A percentile compares a stretch with the other conserved stretches of the same genome.
phyloP scores from a whole-genome alignment of 2,888 invertebrate species.

The Chrysodeixis includens region DNA sequence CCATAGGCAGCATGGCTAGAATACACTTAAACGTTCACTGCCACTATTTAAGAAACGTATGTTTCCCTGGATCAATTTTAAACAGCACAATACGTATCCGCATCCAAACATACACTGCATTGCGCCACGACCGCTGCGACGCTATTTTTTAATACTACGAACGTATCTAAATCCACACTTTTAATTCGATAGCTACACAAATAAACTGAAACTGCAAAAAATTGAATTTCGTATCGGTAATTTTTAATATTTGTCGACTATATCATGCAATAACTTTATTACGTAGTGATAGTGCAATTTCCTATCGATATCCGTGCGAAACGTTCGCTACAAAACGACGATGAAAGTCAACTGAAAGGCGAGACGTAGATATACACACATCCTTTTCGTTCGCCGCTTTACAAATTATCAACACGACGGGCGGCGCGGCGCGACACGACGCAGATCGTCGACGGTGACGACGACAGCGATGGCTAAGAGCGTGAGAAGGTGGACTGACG shows the following conservation, averaged over 20 bases:
- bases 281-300: constrained; percentile 87
- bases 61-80: constrained; percentile 75
- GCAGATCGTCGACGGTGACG: constrained; percentile 63
- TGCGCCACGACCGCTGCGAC: constrained; percentile 86
- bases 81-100: constrained; percentile 82
- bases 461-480: constrained; percentile 63
- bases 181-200: constrained; percentile 55
- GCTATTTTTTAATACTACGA: constrained; percentile 73
- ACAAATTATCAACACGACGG: constrained; percentile 84
- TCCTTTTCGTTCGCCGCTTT: constrained; percentile 86
- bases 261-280: constrained; percentile 81
- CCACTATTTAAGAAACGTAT: constrained; percentile 73
- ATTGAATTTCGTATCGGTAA: constrained; percentile 60
- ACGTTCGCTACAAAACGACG: constrained; percentile 89
- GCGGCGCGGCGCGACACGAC: constrained; percentile 65
- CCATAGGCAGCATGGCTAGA: constrained; percentile 86
- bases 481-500: constrained; percentile 71
- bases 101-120: constrained; percentile 88
- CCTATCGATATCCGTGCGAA: constrained; percentile 87
- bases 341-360: constrained; percentile 90
- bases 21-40: constrained; percentile 74
- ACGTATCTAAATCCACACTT: constrained; percentile 66
- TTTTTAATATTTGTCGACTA: constrained; percentile 65
- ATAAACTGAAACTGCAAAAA: constrained; percentile 47
- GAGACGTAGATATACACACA: constrained; percentile 88